phyloP scores from a whole-genome alignment of 2,113 vertebrate genomes.

The Cinclus cinclus region DNA sequence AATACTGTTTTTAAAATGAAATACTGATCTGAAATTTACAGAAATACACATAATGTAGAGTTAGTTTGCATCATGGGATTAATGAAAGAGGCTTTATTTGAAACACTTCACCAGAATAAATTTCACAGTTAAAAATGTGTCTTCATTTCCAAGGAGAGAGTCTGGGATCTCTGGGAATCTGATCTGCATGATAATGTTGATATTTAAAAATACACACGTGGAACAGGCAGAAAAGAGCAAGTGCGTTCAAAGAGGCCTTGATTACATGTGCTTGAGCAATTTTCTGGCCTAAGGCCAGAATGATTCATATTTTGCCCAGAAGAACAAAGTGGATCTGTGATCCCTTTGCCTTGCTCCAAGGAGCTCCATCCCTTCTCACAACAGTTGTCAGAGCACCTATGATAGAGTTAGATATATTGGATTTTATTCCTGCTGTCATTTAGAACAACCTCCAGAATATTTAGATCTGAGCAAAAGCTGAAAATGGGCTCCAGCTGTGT shows the following conservation, averaged over 20 bases:
- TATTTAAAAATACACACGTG: not conserved
- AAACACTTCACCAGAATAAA: not conserved
- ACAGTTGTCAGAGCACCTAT: not conserved
- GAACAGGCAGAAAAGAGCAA: not conserved
- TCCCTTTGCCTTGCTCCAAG: not conserved
- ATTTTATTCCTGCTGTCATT: not conserved
- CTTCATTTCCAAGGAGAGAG: not conserved
- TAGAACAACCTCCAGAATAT: not conserved
- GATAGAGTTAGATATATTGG: not conserved
- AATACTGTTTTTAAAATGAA: not conserved
- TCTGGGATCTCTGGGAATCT: not conserved
- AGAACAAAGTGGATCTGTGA: not conserved
- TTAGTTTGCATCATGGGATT: not conserved
- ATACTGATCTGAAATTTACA: not conserved
- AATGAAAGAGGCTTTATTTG: not conserved
- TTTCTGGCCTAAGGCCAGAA: not conserved
- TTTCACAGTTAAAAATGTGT: not conserved
- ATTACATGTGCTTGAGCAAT: not conserved
- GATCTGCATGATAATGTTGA: not conserved
- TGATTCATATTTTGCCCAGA: conserved; percentile 1
- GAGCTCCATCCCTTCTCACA: not conserved
- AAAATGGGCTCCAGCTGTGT: not conserved
- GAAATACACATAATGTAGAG: not conserved
- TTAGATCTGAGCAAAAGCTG: not conserved
- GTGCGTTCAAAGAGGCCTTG: not conserved